Base-by-base conservation (phyloP, 2,113 vertebrate genomes). In the Otocyon megalotis region DNA sequence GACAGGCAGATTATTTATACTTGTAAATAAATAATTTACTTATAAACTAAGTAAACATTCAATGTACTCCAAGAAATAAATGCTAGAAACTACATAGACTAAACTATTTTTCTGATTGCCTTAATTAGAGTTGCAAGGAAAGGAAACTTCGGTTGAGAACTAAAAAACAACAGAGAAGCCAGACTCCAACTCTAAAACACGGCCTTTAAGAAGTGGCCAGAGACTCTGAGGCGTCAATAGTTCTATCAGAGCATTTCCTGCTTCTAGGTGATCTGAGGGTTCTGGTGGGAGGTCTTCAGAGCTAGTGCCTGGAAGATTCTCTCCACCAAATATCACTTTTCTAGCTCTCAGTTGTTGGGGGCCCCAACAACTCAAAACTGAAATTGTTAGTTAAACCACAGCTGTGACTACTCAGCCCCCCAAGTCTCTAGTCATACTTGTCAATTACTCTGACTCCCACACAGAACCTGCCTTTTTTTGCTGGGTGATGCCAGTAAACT, bases 371-470 rank as follows among this genome's bases (percentile, higher is more conserved):
- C 96, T 95, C 92, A 97, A 72, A 96, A 95, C 97, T 89, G 89
- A 96, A 98, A 92, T 90, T 62, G 50, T 32, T 90, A 96, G 82
- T 63, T 94, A 90, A 98, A 96, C 94, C 95, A 92, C 96, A 97
- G 92, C 65, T 74, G 54, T 43, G n/a, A 97, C 43, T 6, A 5
- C 82, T 85, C 92, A 93, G 67, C 22, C 71, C 83, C 77, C 89
- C 37, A 30, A 95, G 71, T 76, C 77, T 62, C 90, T 15, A 0
- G 79, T 97, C 79, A 77, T 28, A 76, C 94, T 92, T 95, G 93
- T 87, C 95, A 92, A 86, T 96, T 62, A 16, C 17, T 50, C 26
- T 8, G 4, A 53, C 8, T 37, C 94, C 88, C 50, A 95, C 95
- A 77, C 35, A 86, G 67, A 94, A 20, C 9, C 0, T 1, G 94